Base-by-base conservation (phyloP, 2,113 vertebrate species). In the Phaethon lepturus region DNA sequence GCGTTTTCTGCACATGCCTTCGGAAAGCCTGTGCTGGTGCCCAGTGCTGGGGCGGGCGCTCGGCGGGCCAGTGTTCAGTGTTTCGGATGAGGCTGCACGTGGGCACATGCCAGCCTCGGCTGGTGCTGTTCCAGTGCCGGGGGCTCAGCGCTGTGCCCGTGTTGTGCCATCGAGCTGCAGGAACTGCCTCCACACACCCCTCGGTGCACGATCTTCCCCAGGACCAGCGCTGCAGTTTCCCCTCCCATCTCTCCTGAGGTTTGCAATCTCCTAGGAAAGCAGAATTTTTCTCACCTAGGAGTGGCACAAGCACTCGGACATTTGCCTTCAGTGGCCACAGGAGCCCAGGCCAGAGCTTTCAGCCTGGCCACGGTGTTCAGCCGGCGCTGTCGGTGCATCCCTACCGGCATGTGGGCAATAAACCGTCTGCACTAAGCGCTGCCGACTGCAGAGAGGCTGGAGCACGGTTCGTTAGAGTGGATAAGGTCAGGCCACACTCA, bases 361-460 rank as follows among this genome's bases (percentile, higher is more conserved):
- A 86, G 28, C 68, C 26, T 50, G 60, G n/a, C 44, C 9, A 1
- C 1, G 1, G 38, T 2, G 24, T 50, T 72, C 77, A 24, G 2
- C 26, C 9, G 0, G 29, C 9, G 17, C 47, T 0, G 0, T 28
- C 2, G 2, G 28, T 10, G 2, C 60, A 73, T 44, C 68, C 31
- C 22, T 22, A 3, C 38, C 2, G 1, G 71, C 68, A 18, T 14
- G 5, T 5, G 26, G 63, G 45, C 58, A 13, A 60, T 60, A 68
- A 68, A 5, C 50, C 26, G 3, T 17, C 84, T 29, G 25, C 35
- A 1, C 87, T 15, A 23, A 53, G n/a, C 5, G 3, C 50, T 86
- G 76, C 72, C 1, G 3, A 10, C 59, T 62, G 69, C 59, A 28
- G 49, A 15, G 3, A 24, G 20, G 47, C 71, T 88, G 0, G 0